Conservation (phyloP, 2,888 invertebrate genomes). For the Neuroscelio doddi region DNA sequence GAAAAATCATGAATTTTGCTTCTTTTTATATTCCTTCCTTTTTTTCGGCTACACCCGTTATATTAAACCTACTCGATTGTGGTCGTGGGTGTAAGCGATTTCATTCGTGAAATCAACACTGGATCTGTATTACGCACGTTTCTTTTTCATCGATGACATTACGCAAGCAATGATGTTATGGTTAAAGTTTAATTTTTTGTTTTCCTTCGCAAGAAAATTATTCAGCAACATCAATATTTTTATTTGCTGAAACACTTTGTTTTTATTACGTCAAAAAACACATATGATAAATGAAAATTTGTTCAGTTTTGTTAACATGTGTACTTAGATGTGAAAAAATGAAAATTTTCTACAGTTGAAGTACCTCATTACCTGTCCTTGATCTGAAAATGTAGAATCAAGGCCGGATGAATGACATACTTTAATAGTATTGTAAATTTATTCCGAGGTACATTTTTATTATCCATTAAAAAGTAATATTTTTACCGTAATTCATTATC, state of each 20-base stretch:
- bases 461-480: too few species aligned
- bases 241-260: too few species aligned
- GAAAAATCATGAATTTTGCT: conserved; percentile 9
- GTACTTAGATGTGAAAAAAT: not conserved
- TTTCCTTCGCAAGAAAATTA: too few species aligned
- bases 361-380: not conserved
- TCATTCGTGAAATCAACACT: conserved; percentile 34
- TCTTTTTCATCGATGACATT: conserved; percentile 30
- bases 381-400: not conserved
- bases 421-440: not conserved
- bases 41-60: conserved; percentile 7
- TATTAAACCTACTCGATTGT: conserved; percentile 8
- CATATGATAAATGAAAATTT: too few species aligned
- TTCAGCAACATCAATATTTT: too few species aligned
- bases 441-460: too few species aligned
- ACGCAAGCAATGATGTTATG: conserved; percentile 30
- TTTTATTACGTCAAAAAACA: too few species aligned
- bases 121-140: conserved; percentile 19
- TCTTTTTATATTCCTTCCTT: not conserved
- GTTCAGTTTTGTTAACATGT: not conserved
- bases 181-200: conserved; percentile 16
- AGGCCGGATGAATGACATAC: not conserved
- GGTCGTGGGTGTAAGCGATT: conserved; percentile 34
- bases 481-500: too few species aligned
- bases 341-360: not conserved